A percentile compares a stretch with the other conserved stretches of the same genome.
phyloP scores from a whole-genome alignment of 2,888 invertebrate genomes.

The Ectemnius lituratus region DNA sequence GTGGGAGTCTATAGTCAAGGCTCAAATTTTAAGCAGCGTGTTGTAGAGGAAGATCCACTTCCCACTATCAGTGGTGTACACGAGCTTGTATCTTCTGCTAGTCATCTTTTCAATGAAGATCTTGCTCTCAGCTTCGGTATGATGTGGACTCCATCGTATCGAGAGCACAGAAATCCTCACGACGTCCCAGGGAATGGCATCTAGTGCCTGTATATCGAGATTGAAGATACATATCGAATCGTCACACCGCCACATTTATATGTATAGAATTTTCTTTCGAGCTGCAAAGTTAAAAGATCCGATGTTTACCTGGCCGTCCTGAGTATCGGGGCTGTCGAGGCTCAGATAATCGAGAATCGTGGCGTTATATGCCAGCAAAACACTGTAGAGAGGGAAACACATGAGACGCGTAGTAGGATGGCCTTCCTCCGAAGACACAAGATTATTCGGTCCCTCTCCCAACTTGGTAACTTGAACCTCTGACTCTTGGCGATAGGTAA shows the following conservation, averaged over 20 bases:
- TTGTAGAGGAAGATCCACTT: constrained; percentile 73
- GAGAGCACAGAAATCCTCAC: constrained; percentile 73
- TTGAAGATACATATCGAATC: not conserved
- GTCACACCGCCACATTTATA: not conserved
- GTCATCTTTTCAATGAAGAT: constrained; percentile 70
- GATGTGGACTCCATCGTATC: constrained; percentile 73
- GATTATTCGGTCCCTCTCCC: constrained; percentile 75
- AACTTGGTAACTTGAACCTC: constrained; percentile 75
- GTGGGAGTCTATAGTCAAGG: constrained; percentile 26
- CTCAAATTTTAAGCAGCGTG: constrained; percentile 69
- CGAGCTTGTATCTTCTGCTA: constrained; percentile 68
- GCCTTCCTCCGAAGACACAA: constrained; percentile 70
- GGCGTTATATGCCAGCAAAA: constrained; percentile 87
- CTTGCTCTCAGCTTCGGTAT: constrained; percentile 70
- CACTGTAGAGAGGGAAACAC: constrained; percentile 91
- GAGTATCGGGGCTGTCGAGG: constrained; percentile 79
- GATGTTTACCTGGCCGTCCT: constrained; percentile 67
- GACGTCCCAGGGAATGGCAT: constrained; percentile 75
- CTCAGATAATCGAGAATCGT: constrained; percentile 85
- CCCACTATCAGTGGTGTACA: constrained; percentile 66
- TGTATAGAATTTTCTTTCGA: too few relatives aligned
- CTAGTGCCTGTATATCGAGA: constrained; percentile 67
- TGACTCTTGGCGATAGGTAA: constrained; percentile 74
- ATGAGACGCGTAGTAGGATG: constrained; percentile 83
- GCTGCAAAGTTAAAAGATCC: too few relatives aligned